Conservation (phyloP, 2,797 vertebrate species). For the Enteromius paludinosus region DNA sequence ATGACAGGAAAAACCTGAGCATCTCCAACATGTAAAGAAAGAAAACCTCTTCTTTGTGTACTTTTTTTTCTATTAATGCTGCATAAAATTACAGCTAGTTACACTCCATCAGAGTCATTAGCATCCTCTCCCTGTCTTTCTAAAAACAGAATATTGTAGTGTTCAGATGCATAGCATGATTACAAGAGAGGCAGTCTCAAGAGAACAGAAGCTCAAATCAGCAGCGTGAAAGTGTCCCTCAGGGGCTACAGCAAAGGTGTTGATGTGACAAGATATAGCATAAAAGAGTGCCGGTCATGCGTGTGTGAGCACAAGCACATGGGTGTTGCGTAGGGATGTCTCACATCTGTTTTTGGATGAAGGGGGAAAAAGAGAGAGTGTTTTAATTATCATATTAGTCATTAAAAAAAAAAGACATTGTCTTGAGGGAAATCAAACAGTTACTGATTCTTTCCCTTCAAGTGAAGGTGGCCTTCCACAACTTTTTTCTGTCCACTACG, state of each 20-base stretch:
- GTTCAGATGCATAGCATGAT: constrained; percentile 28
- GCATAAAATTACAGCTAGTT: constrained; percentile 49
- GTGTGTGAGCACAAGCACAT: not conserved
- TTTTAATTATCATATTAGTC: constrained; percentile 38
- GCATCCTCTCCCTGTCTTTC: constrained; percentile 38
- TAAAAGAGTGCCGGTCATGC: constrained; percentile 20
- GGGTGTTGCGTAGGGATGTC: not conserved
- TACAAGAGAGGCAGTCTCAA: constrained; percentile 28
- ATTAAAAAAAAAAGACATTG: constrained; percentile 21
- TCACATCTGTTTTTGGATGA: constrained; percentile 15
- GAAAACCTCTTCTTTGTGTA: not conserved
- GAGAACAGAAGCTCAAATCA: constrained; percentile 29
- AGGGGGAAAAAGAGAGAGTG: not conserved
- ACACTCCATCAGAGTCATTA: constrained; percentile 44
- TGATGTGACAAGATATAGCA: constrained; percentile 27
- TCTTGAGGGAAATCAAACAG: constrained; percentile 21
- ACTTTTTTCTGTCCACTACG: constrained; percentile 4
- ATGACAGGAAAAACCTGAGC: not conserved
- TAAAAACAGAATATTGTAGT: constrained; percentile 51
- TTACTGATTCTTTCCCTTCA: constrained; percentile 15
- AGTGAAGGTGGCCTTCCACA: not conserved
- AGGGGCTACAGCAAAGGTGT: constrained; percentile 15
- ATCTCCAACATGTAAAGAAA: not conserved
- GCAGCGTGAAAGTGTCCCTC: constrained; percentile 28
- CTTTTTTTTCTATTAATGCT: constrained; percentile 26